phyloP scores from a whole-genome alignment of 2,113 vertebrate species.

The Dicentrarchus labrax region DNA sequence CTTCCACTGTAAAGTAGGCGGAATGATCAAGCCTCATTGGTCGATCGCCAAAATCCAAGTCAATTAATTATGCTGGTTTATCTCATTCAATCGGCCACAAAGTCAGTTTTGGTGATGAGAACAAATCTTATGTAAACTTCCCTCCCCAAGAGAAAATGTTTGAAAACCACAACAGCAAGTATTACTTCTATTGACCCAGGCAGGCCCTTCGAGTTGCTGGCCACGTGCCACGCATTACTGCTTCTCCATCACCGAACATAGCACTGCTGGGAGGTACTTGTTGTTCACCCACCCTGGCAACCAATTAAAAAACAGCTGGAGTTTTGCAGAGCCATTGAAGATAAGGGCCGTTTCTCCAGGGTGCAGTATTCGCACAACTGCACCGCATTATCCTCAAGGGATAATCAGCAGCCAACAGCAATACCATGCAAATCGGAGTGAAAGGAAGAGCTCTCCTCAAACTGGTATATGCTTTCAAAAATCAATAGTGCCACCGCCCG shows the following conservation, averaged over 20 bases:
- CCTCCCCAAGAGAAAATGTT: constrained; percentile 51
- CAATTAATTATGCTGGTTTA: constrained; percentile 62
- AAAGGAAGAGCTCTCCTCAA: constrained; percentile 54
- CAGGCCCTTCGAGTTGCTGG: constrained; percentile 56
- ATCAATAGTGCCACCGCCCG: constrained; percentile 33
- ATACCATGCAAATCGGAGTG: constrained; percentile 51
- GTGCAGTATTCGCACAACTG: constrained; percentile 71
- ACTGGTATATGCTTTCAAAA: constrained; percentile 44
- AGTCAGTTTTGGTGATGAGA: constrained; percentile 47
- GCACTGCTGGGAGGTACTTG: constrained; percentile 74
- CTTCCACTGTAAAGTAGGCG: background rate
- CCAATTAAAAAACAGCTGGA: constrained; percentile 83
- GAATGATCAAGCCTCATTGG: constrained; percentile 35
- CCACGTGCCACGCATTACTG: constrained; percentile 71
- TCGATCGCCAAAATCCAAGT: constrained; percentile 48
- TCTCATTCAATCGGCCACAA: constrained; percentile 52
- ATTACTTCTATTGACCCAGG: constrained; percentile 71
- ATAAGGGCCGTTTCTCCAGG: constrained; percentile 76
- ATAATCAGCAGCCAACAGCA: constrained; percentile 67
- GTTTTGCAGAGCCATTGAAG: constrained; percentile 78
- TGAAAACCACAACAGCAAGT: constrained; percentile 59
- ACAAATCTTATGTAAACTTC: constrained; percentile 58
- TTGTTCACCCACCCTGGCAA: constrained; percentile 75
- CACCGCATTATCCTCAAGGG: constrained; percentile 70
- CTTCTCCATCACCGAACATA: constrained; percentile 70